phyloP scores from a whole-genome alignment of 37 sponge, comb jelly and placozoan species.

The Halichondria panicea region DNA sequence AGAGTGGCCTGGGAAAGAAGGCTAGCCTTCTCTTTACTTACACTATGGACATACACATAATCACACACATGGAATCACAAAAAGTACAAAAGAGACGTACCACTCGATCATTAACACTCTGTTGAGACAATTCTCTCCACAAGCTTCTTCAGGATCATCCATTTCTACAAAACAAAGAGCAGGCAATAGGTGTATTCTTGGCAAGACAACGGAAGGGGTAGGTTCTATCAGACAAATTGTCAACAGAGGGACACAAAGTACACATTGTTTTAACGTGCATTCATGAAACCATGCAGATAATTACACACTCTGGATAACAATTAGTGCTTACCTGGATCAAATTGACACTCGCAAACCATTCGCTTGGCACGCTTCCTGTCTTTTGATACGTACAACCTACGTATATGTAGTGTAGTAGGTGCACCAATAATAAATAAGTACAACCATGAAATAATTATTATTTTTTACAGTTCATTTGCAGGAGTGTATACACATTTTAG shows the following conservation, averaged over 20 bases:
- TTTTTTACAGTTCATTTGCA: too few relatives aligned
- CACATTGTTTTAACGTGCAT: conserved; percentile 4
- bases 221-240: too few relatives aligned
- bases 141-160: conserved; percentile 80
- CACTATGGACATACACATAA: too few relatives aligned
- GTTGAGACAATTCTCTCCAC: conserved; percentile 94
- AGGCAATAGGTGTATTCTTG: too few relatives aligned
- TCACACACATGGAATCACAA: too few relatives aligned
- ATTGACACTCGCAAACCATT: conserved; percentile 94
- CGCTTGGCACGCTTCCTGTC: conserved; percentile 84
- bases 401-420: background rate
- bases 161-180: conserved; percentile 24
- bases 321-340: conserved; percentile 68
- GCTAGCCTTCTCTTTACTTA: too few relatives aligned
- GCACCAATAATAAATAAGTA: background rate
- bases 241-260: too few relatives aligned
- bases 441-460: too few relatives aligned
- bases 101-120: conserved; percentile 97
- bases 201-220: too few relatives aligned
- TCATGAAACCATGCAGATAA: background rate
- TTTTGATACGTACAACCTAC: conserved; percentile 40
- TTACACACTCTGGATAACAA: background rate
- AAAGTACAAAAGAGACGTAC: too few relatives aligned
- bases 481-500: background rate
- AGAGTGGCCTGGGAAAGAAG: too few relatives aligned